Evolutionary conservation across 1,140 invertebrate species (phyloP).

Genomic region (Polypedilum pembai): DNA sequence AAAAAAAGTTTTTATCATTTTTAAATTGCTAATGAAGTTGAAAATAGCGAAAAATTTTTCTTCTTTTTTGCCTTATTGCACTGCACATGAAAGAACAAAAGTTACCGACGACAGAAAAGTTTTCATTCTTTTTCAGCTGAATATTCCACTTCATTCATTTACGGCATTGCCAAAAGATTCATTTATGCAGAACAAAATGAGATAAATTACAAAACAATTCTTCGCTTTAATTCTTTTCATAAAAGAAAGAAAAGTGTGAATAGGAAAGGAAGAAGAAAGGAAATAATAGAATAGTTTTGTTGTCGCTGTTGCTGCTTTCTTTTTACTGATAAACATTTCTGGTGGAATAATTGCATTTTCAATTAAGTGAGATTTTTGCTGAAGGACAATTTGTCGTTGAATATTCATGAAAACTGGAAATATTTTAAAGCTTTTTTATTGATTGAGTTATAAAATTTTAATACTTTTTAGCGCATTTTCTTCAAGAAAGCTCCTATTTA

Average conservation of each 20-base stretch:
- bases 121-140: background rate
- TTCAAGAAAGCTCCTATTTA: too few relatives aligned
- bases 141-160: background rate
- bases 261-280: background rate
- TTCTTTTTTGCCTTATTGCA: background rate
- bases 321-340: background rate
- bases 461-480: too few relatives aligned
- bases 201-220: slow-evolving; percentile 8
- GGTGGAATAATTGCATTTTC: background rate
- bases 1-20: slow-evolving; percentile 7
- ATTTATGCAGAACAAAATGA: background rate
- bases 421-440: too few relatives aligned
- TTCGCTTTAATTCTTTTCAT: background rate
- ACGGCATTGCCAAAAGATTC: background rate
- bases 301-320: too few relatives aligned
- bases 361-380: background rate
- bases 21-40: slow-evolving; percentile 18
- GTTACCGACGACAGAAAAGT: background rate
- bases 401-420: background rate
- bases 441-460: too few relatives aligned
- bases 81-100: background rate
- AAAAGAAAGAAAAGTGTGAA: background rate
- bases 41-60: background rate
- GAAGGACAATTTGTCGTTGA: background rate
- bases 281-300: too few relatives aligned